Conservation (phyloP, 92 coral and sea anemone genomes). For the Plumapathes pennacea region DNA sequence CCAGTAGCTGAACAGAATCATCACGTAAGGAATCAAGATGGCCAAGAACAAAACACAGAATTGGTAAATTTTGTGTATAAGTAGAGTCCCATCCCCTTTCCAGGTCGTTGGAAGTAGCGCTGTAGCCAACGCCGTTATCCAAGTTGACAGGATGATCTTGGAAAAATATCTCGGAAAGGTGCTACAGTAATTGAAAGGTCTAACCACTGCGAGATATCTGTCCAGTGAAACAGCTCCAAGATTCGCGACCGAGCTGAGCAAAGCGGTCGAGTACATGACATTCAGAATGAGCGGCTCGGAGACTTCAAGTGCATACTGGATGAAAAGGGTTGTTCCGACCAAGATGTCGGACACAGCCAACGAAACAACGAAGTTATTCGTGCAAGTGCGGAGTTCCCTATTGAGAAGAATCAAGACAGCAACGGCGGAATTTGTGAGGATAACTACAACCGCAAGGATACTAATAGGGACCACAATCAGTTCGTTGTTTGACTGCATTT, state of each 20-base stretch:
- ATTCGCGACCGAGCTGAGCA: slow-evolving; percentile 58
- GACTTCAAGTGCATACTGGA: slow-evolving; percentile 50
- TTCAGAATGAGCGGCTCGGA: slow-evolving; percentile 44
- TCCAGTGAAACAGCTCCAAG: slow-evolving; percentile 73
- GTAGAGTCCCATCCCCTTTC: slow-evolving; percentile 21
- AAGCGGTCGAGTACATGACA: slow-evolving; percentile 49
- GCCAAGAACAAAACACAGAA: slow-evolving; percentile 38
- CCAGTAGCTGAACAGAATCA: slow-evolving; percentile 49
- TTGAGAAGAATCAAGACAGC: slow-evolving; percentile 43
- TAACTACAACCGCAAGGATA: slow-evolving; percentile 41
- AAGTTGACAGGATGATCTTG: slow-evolving; percentile 39
- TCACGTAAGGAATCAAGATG: slow-evolving; percentile 34
- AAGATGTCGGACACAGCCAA: slow-evolving; percentile 60
- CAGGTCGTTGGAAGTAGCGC: slow-evolving; percentile 54
- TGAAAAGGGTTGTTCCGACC: slow-evolving; percentile 54
- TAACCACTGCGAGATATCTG: slow-evolving; percentile 58
- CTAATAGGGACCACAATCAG: slow-evolving; percentile 51
- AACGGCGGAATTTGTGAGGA: slow-evolving; percentile 48
- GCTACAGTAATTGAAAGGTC: slow-evolving; percentile 47
- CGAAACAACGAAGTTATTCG: slow-evolving; percentile 67
- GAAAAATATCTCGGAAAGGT: slow-evolving; percentile 44
- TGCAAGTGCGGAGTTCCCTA: slow-evolving; percentile 51
- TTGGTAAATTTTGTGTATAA: slow-evolving; percentile 47
- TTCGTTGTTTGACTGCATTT: too few species aligned
- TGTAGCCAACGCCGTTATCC: slow-evolving; percentile 41